Conservation (phyloP, 1,140 invertebrate genomes). For the Drosophila trapezifrons region DNA sequence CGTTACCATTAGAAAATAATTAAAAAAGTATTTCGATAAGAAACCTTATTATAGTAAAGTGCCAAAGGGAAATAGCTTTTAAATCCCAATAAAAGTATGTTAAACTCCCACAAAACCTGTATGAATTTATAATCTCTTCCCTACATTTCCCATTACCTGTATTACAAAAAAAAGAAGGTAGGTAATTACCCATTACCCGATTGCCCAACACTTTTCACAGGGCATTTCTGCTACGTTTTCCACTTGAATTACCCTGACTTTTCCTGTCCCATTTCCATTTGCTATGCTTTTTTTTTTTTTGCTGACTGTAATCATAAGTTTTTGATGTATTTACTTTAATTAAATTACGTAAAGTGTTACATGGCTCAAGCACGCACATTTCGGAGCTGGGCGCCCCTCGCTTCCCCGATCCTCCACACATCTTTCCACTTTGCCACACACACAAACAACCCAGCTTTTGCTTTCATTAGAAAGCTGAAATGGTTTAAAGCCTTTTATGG, state of each 20-base stretch:
- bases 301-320: constrained; percentile 60
- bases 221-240: constrained; percentile 34
- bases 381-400: constrained; percentile 11
- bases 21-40: not conserved
- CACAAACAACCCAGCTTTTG: constrained; percentile 41
- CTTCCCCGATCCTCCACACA: constrained; percentile 6
- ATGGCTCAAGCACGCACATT: constrained; percentile 64
- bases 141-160: constrained; percentile 6
- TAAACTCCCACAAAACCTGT: not conserved
- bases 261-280: constrained; percentile 40
- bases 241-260: constrained; percentile 34
- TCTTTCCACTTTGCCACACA: constrained; percentile 41
- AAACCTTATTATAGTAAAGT: not conserved
- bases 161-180: not conserved
- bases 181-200: constrained; percentile 11
- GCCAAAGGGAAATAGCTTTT: too few species aligned
- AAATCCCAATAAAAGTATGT: not conserved
- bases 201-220: constrained; percentile 28
- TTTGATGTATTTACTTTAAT: constrained; percentile 73
- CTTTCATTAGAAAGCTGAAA: constrained; percentile 77
- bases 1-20: not conserved
- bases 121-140: not conserved
- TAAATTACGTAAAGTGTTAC: constrained; percentile 79
- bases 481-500: constrained; percentile 49
- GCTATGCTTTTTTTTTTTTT: constrained; percentile 34